These are phyloP conservation scores for Aldabrachelys gigantea DNA, from an alignment of 2,113 vertebrate species.

Conservation along the genomic window DNA sequence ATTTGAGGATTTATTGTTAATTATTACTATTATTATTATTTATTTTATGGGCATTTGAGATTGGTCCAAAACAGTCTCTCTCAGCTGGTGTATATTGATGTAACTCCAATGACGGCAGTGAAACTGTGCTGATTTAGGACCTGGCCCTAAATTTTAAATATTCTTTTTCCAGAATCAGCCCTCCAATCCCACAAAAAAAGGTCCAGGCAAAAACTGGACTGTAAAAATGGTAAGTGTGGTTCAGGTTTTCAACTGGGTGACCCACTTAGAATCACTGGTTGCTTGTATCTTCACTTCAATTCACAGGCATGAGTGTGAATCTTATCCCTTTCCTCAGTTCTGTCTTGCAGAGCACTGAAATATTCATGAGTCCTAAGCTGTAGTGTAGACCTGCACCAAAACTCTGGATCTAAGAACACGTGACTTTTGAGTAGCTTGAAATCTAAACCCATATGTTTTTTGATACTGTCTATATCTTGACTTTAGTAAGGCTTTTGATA, in stretches of 20 bases:
- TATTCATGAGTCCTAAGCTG: neutral
- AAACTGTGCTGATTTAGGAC: neutral
- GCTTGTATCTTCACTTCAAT: neutral
- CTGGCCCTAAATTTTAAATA: neutral
- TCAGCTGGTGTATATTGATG: neutral
- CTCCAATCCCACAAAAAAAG: no score
- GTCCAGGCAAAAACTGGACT: no score
- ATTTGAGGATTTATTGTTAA: no score
- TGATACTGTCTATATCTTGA: no score
- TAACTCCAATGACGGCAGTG: neutral
- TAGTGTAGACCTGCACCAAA: neutral
- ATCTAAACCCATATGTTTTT: no score
- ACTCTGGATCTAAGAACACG: neutral
- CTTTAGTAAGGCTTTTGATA: no score
- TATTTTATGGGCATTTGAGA: no score
- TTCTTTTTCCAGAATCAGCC: no score
- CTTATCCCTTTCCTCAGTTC: neutral
- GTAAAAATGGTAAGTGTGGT: fast-evolving
- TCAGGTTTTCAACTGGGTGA: neutral
- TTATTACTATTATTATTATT: no score
- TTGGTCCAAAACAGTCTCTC: no score
- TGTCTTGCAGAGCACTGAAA: neutral
- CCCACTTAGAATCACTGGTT: no score
- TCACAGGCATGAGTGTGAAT: neutral
- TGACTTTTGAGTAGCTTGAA: neutral